Conservation (phyloP, 2,113 vertebrate genomes). For the Oxygymnocypris stewartii region DNA sequence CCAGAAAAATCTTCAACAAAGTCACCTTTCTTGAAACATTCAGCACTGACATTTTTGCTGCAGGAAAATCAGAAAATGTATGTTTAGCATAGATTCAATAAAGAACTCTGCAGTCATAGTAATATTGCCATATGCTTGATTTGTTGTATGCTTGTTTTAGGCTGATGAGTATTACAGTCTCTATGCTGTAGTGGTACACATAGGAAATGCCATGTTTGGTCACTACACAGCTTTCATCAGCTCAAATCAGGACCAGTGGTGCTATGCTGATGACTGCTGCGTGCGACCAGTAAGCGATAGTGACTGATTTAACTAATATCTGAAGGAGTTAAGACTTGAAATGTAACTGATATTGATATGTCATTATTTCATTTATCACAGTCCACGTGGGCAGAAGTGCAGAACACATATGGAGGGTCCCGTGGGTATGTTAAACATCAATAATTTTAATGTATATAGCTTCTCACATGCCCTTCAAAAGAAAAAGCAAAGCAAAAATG, state of each 20-base stretch:
- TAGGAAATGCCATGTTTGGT: conserved; percentile 55
- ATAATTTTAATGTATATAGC: not conserved
- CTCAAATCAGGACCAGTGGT: conserved; percentile 58
- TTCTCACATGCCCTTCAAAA: not conserved
- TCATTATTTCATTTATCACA: conserved; percentile 40
- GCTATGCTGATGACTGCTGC: conserved; percentile 64
- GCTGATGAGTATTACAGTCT: conserved; percentile 61
- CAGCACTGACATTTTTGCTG: conserved; percentile 44
- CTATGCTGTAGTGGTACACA: conserved; percentile 73
- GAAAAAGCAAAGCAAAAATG: not conserved
- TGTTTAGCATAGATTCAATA: conserved; percentile 29
- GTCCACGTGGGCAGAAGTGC: conserved; percentile 64
- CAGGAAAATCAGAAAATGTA: conserved; percentile 34
- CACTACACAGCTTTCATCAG: conserved; percentile 72
- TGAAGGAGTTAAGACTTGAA: not conserved
- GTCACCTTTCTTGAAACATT: conserved; percentile 68
- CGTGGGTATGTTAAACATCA: not conserved
- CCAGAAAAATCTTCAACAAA: conserved; percentile 56
- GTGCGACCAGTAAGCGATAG: conserved; percentile 50
- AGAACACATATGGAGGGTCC: conserved; percentile 59
- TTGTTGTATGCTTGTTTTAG: not conserved
- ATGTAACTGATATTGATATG: not conserved
- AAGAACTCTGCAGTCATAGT: conserved; percentile 27
- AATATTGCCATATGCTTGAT: not conserved
- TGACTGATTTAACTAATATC: too few species aligned